A percentile compares a stretch with the other conserved stretches of the same genome.
phyloP scores from a whole-genome alignment of 2,797 vertebrate genomes.

The Hemibagrus guttatus region DNA sequence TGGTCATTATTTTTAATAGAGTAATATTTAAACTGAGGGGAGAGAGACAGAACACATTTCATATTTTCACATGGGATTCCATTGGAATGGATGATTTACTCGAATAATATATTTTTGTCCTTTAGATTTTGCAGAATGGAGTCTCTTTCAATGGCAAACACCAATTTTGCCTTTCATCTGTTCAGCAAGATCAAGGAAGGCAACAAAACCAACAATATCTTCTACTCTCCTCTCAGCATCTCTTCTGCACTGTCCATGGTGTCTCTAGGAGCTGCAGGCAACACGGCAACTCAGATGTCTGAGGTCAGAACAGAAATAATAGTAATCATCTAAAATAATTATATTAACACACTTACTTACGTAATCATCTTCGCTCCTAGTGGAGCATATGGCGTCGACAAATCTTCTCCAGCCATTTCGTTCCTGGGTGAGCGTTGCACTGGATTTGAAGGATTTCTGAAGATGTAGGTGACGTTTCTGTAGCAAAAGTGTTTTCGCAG shows the following conservation, averaged over 20 bases:
- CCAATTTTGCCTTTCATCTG: constrained; percentile 74
- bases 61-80: background rate
- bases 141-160: constrained; percentile 67
- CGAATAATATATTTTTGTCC: background rate
- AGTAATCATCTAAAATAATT: background rate
- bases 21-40: too few species aligned
- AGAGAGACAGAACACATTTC: too few species aligned
- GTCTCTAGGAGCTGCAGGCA: constrained; percentile 76
- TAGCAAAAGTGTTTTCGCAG: too few species aligned
- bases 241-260: constrained; percentile 86
- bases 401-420: too few species aligned
- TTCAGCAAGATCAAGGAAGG: constrained; percentile 71
- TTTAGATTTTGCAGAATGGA: constrained; percentile 38
- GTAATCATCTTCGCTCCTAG: too few species aligned
- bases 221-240: constrained; percentile 84
- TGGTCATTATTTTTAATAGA: too few species aligned
- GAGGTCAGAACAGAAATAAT: constrained; percentile 71
- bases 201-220: constrained; percentile 71
- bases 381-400: too few species aligned
- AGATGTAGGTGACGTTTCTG: too few species aligned
- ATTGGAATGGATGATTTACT: background rate
- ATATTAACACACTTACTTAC: background rate
- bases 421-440: too few species aligned
- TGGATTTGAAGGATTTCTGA: too few species aligned
- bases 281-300: constrained; percentile 81